These are phyloP conservation scores for Myotis brandtii DNA, from an alignment of 2,113 vertebrate species.

Conservation along the genomic window DNA sequence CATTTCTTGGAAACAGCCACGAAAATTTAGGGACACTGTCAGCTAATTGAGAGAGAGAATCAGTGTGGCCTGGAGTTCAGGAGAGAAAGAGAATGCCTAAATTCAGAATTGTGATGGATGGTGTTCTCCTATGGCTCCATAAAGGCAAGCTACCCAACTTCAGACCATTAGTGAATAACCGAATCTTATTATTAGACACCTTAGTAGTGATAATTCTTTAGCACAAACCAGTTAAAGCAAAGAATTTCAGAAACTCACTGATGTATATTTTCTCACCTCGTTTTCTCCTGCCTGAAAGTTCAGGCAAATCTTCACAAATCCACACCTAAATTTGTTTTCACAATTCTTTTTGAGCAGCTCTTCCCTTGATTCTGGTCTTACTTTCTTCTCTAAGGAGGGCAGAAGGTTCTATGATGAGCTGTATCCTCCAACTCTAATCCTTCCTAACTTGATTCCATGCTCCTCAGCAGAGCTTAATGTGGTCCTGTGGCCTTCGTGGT, in stretches of 20 bases:
- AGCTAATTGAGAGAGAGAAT: neutral
- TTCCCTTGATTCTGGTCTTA: neutral
- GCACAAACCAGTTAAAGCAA: neutral
- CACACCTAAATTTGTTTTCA: neutral
- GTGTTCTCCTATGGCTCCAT: neutral
- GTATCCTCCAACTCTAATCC: neutral
- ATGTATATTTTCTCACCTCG: neutral
- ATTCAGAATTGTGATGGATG: neutral
- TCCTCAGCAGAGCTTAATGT: neutral
- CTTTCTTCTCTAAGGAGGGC: neutral
- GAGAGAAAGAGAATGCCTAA: neutral
- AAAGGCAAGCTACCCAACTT: neutral
- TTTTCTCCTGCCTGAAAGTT: neutral
- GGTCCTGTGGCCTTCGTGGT: neutral
- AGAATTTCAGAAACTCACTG: neutral
- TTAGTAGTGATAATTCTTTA: neutral
- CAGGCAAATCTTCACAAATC: neutral
- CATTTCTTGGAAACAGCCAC: neutral
- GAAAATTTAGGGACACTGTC: neutral
- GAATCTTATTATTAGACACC: neutral
- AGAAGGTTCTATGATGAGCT: neutral
- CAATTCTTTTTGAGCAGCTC: neutral
- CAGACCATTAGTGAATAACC: neutral
- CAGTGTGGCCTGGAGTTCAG: neutral
- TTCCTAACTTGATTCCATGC: neutral